Evolutionary conservation across 2,888 invertebrate genomes (phyloP), one percentile per base, ranked within the genome.

Genomic region (Lutraria lutraria): DNA sequence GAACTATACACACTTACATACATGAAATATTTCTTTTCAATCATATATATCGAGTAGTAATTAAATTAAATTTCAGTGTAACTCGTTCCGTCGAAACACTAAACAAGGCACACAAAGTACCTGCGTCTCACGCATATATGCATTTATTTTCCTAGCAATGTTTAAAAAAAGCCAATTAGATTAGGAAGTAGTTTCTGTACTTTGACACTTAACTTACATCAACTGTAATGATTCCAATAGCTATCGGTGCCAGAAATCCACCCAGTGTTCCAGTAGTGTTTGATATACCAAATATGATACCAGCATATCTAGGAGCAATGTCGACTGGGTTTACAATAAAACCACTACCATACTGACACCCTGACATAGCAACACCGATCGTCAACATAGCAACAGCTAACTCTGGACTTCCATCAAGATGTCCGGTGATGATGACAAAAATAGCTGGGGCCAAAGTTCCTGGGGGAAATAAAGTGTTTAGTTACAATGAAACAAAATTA

Each of bases 291-390:
- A 95, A 95, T 29, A 96, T 92, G 21, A 95, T 93, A 3, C 95
- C 96, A 4, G 96, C 95, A 85, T 94, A 95, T 79, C 92, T 89
- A 0, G 96, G 96, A 0, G 96, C 96, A n/a, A 96, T 94, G 89
- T 96, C 96, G 76, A 95, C 94, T 25, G 94, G 94, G 91, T 96
- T 96, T 83, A 95, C 94, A 52, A 95, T 88, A 87, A 92, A 95
- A 12, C 96, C 96, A 91, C 90, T 91, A 12, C 93, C 94, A 85
- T 94, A 96, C 63, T 93, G 93, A 80, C 92, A 93, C 4, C 95
- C 95, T 16, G 92, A 93, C 86, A 94, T 82, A n/a, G 95, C 89
- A n/a, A 95, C 94, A 12, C 94, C 94, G 12, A 94, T 53, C 0
- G 94, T 93, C 68, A 96, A 90, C 79, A 95, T 80, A 10, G 87